phyloP scores from a whole-genome alignment of 2,113 vertebrate species.

The Indicator maculatus region DNA sequence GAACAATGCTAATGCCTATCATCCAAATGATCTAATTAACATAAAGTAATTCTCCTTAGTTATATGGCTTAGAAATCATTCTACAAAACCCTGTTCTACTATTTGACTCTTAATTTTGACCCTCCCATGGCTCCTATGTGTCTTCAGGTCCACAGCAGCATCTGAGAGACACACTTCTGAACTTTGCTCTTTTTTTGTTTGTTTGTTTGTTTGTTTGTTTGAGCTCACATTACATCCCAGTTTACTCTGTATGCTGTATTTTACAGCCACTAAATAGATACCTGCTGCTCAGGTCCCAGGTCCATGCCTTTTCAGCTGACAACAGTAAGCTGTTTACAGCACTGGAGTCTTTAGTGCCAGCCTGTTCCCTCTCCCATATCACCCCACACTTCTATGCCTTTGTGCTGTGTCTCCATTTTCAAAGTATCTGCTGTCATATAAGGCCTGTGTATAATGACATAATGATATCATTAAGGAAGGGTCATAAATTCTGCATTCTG shows the following conservation, averaged over 20 bases:
- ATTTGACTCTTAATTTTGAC: background rate
- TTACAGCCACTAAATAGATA: background rate
- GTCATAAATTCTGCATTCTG: background rate
- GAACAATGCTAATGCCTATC: background rate
- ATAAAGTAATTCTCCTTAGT: background rate
- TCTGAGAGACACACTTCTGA: background rate
- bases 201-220: background rate
- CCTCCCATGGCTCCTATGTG: fast-evolving
- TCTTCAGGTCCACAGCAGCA: background rate
- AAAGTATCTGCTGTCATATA: background rate
- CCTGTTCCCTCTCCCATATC: background rate
- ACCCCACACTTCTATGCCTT: background rate
- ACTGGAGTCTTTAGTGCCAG: background rate
- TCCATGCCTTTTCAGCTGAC: background rate
- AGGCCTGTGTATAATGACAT: background rate
- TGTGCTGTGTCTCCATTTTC: background rate
- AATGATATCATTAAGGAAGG: background rate
- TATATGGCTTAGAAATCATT: background rate
- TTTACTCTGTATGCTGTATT: background rate
- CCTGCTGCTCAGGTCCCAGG: background rate
- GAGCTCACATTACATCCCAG: background rate
- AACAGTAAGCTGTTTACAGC: background rate
- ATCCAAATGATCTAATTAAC: background rate
- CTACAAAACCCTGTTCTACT: background rate
- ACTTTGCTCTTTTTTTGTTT: too few species aligned